phyloP scores from a whole-genome alignment of 2,113 vertebrate genomes.

The Brachirus orientalis region DNA sequence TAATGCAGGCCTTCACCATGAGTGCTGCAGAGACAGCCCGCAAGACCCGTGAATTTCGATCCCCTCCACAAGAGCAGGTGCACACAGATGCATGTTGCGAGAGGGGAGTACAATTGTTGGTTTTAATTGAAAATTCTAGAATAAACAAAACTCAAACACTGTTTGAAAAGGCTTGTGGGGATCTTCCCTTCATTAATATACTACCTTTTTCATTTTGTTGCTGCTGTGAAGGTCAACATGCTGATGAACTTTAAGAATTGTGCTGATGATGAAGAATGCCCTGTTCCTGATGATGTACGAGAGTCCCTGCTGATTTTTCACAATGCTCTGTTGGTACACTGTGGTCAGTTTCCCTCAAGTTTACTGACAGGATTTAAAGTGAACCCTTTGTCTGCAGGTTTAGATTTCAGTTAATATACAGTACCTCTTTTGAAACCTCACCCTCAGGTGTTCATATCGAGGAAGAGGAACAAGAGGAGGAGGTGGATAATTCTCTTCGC shows the following conservation, averaged over 20 bases:
- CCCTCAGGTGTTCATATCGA: conserved; percentile 89
- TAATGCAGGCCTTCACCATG: conserved; percentile 93
- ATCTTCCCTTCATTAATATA: neutral
- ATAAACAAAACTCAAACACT: too few species aligned
- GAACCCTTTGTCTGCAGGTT: fast-evolving
- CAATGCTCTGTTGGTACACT: conserved; percentile 86
- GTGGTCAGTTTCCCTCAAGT: conserved; percentile 81
- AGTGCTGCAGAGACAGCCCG: conserved; percentile 91
- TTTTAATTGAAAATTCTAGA: neutral
- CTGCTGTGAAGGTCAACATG: conserved; percentile 89
- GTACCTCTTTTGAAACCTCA: conserved; percentile 8
- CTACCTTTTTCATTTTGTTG: neutral
- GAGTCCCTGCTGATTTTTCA: conserved; percentile 86
- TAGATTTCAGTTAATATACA: neutral
- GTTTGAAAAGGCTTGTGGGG: too few species aligned
- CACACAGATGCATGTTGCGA: neutral
- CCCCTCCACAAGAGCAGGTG: conserved; percentile 95
- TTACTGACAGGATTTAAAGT: neutral
- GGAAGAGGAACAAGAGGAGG: conserved; percentile 85
- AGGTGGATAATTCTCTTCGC: conserved; percentile 85
- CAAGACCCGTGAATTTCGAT: conserved; percentile 93
- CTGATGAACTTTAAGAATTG: conserved; percentile 89
- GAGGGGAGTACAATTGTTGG: neutral
- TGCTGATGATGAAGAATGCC: conserved; percentile 83
- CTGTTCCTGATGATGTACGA: conserved; percentile 86